Evolutionary conservation across 2,888 invertebrate species (phyloP).

Genomic region (Macrosoma leucophasiata): DNA sequence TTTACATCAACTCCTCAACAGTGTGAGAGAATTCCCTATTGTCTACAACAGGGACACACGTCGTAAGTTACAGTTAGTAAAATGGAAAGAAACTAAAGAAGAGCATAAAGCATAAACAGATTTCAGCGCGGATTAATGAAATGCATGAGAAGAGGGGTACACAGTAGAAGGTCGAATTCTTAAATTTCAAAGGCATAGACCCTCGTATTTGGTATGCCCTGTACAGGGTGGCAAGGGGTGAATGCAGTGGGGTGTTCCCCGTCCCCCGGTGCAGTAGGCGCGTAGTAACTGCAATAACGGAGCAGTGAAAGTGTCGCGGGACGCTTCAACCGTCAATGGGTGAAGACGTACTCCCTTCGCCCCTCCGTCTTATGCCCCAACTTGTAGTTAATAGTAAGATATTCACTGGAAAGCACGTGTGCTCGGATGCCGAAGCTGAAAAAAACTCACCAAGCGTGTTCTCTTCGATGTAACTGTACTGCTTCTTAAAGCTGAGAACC

Average conservation of each 20-base stretch:
- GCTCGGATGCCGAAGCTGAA: conserved; percentile 20
- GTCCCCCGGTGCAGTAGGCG: conserved; percentile 60
- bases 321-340: conserved; percentile 74
- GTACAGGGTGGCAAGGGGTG: conserved; percentile 57
- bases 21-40: too few species aligned
- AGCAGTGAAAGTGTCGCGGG: conserved; percentile 75
- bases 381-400: conserved; percentile 66
- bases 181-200: conserved; percentile 56
- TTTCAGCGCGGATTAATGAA: too few species aligned
- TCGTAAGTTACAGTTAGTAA: neutral
- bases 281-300: conserved; percentile 75
- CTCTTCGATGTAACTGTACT: too few species aligned
- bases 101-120: too few species aligned
- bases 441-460: too few species aligned
- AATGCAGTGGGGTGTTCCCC: conserved; percentile 62
- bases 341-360: conserved; percentile 70
- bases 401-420: conserved; percentile 35
- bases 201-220: conserved; percentile 55
- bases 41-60: too few species aligned
- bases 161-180: conserved; percentile 42
- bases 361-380: conserved; percentile 68
- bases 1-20: too few species aligned
- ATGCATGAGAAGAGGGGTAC: too few species aligned
- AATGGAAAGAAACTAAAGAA: too few species aligned
- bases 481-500: too few species aligned